Evolutionary conservation across 2,113 vertebrate species (phyloP), one percentile per base, ranked within the genome.

Genomic region (Dendropsophus ebraccatus): DNA sequence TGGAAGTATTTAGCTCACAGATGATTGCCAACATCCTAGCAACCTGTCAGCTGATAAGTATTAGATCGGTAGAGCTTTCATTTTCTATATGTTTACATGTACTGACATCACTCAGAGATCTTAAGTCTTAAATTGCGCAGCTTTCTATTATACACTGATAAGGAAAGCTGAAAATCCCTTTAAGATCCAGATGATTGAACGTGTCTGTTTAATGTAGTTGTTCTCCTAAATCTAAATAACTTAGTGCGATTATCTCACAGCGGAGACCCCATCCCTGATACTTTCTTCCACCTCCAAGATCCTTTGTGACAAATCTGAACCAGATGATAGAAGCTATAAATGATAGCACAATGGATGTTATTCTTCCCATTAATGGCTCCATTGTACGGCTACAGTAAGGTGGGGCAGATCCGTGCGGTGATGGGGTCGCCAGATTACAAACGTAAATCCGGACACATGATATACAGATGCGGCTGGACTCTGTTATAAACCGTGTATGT

Each of bases 321-420:
- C 69, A 35, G 49, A 37, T 83, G 72, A 54, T 56, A 32, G 16
- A 41, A 21, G 1, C 23, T 16, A 50, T 78, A 16, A 5, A 62
- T 11, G 13, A 45, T 45, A 45, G 23, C 16, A 47, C 41, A 47
- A 45, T 45, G 6, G 4, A 47, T 58, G 50, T 32, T 23, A 47
- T 56, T 28, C n/a, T 73, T 28, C 1, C 56, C 23, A 1, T 41
- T 25, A 73, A 83, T 21, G 32, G 30, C 49, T 73, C 37, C 54
- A 83, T 72, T 72, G 67, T 83, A 56, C 21, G 1, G 37, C 17
- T n/a, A 60, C 28, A 37, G 37, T 73, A 73, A 41, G 69, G 81
- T 83, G 23, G 81, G 25, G 79, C 11, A 12, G 25, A 17, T 54
- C n/a, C 54, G 52, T 41, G 60, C 60, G 65, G 28, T 5, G 45